These are phyloP conservation scores for Phalanger gymnotis DNA, from an alignment of 2,797 vertebrate genomes.

Conservation along the genomic window DNA sequence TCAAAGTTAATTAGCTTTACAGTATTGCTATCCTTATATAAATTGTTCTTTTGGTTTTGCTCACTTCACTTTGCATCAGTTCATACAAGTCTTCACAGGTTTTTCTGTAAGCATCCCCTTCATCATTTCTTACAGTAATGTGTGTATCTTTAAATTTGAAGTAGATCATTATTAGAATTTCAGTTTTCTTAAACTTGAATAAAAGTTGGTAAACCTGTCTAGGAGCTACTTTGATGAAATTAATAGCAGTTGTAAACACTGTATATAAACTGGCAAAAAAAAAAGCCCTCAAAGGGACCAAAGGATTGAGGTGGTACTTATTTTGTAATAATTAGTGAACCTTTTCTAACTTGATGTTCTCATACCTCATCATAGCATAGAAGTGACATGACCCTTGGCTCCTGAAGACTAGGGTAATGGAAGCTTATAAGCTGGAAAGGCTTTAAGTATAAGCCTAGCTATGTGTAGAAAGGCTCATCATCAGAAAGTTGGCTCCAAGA, in stretches of 20 bases:
- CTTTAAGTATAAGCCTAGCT: neutral
- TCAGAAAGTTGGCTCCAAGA: neutral
- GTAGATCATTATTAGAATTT: neutral
- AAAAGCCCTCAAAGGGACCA: neutral
- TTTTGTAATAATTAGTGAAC: neutral
- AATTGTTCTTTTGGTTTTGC: neutral
- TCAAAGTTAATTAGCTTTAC: neutral
- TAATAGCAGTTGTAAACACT: neutral
- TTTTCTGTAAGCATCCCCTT: neutral
- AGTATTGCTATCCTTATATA: neutral
- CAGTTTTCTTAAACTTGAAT: neutral
- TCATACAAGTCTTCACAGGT: neutral
- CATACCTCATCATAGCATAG: neutral
- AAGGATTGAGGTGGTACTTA: neutral
- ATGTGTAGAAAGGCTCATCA: too few relatives aligned
- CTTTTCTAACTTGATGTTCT: neutral
- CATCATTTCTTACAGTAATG: neutral
- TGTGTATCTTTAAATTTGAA: neutral
- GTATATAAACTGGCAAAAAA: neutral
- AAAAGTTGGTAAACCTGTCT: neutral
- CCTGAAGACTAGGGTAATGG: neutral
- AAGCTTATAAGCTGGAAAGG: too few relatives aligned
- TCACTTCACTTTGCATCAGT: neutral
- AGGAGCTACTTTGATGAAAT: neutral
- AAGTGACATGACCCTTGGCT: neutral